phyloP scores from a whole-genome alignment of 2,113 vertebrate genomes.

The Nycticryphes semicollaris region DNA sequence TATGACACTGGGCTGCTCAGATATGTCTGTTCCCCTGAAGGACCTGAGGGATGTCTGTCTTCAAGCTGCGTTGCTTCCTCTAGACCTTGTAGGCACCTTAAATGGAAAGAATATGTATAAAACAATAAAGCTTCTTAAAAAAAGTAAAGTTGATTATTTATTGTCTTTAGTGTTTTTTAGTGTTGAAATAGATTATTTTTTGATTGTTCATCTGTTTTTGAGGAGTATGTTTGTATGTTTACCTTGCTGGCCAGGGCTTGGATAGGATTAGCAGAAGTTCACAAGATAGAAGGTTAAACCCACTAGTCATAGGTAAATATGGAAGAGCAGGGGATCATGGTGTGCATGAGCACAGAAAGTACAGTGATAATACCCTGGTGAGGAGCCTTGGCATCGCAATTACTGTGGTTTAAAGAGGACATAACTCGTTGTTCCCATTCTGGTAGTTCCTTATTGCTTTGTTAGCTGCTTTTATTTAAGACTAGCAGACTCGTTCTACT shows the following conservation, averaged over 20 bases:
- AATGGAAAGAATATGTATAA: background rate
- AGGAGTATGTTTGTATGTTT: background rate
- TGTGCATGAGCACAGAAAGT: background rate
- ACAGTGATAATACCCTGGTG: background rate
- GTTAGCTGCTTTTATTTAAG: background rate
- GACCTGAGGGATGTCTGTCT: background rate
- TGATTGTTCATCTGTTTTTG: background rate
- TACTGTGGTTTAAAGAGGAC: background rate
- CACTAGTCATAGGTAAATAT: background rate
- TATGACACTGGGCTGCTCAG: background rate
- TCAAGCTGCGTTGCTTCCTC: background rate
- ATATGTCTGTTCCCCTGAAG: background rate
- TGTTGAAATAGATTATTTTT: background rate
- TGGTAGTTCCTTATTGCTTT: background rate
- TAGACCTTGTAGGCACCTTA: background rate
- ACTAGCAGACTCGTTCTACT: background rate
- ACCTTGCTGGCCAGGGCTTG: background rate
- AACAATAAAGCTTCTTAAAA: background rate
- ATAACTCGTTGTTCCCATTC: background rate
- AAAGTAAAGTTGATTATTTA: background rate
- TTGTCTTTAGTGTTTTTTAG: background rate
- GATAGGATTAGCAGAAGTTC: slow-evolving; percentile 5
- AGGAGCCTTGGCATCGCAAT: background rate
- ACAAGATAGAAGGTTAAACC: background rate
- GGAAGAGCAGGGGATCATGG: background rate